Base-by-base conservation (phyloP, 2,888 invertebrate genomes). In the Prenolepis imparis region DNA sequence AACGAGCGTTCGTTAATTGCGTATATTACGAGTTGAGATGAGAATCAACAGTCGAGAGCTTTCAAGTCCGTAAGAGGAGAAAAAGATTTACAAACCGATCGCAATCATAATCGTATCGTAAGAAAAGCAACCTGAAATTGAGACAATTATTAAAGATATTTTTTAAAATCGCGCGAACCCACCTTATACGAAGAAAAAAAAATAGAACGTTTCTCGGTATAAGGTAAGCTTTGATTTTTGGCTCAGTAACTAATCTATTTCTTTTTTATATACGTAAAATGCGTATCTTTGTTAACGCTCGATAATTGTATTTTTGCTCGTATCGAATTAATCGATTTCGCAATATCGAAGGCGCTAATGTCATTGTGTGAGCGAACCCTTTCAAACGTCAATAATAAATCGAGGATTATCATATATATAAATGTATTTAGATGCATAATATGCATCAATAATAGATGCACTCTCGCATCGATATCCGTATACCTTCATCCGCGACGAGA, bases 211-310 rank as follows among this genome's bases (percentile, higher is more conserved):
- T 24, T 72, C 24, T 81, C 57, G 39, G n/a, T 52, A 66, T 82
- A 81, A 89, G 81, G 83, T 78, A 83, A 89, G 81, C 86, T 44
- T 75, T 57, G 78, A 59, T 80, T 82, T 67, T 64, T n/a, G n/a
- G 66, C 64, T 75, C 39, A 52, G 8, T 75, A 36, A 66, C 36
- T 63, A 83, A 67, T 78, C 78, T n/a, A 81, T 77, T 59, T 68
- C 80, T 55, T 77, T 82, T n/a, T n/a, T n/a, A n/a, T 64, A 24
- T 1, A 12, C 24, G 36, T 48, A 55, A n/a, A 39, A 89, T 63
- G 70, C 83, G 67, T 63, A 83, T 82, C 68, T 72, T 66, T 81
- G 72, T 81, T 84, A 72, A 73, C 72, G 83, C 74, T 75, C 63
- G 64, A 68, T 75, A 52, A 67, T 68, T 55, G 55, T 55, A 55